Evolutionary conservation across 2,113 vertebrate species (phyloP).

Genomic region (Pterophyllum scalare): DNA sequence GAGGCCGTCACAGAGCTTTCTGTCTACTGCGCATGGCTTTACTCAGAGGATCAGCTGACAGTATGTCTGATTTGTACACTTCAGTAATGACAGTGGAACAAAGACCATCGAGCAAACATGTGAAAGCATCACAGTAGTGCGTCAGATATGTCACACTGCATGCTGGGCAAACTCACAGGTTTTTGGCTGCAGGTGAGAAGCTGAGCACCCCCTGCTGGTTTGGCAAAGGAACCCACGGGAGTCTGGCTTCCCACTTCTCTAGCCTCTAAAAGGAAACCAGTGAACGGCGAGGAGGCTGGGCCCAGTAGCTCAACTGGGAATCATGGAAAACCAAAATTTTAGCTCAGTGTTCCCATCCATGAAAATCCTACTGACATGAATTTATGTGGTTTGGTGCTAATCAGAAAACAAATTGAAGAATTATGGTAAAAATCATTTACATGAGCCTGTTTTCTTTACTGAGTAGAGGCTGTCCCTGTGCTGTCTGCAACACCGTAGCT

Average conservation of each 20-base stretch:
- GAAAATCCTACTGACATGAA: background rate
- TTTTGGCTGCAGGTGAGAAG: constrained; percentile 57
- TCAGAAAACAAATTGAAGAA: background rate
- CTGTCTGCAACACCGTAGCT: too few relatives aligned
- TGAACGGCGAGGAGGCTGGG: constrained; percentile 42
- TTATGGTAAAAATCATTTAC: too few relatives aligned
- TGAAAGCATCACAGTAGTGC: too few relatives aligned
- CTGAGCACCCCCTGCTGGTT: background rate
- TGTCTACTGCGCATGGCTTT: too few relatives aligned
- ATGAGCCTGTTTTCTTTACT: too few relatives aligned
- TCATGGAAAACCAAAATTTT: background rate
- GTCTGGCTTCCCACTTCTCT: constrained; percentile 28
- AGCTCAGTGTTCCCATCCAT: background rate
- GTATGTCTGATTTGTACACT: too few relatives aligned
- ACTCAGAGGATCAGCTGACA: too few relatives aligned
- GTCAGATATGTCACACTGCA: too few relatives aligned
- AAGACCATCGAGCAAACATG: too few relatives aligned
- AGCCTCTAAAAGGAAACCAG: constrained; percentile 80
- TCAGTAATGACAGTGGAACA: too few relatives aligned
- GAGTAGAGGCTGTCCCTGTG: too few relatives aligned
- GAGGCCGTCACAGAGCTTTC: too few relatives aligned
- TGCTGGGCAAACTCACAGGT: constrained; percentile 55
- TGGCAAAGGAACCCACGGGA: constrained; percentile 68
- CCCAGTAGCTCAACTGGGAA: constrained; percentile 66
- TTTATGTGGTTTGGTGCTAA: background rate